Percentiles rank a stretch among this genome's conserved stretches.
These are phyloP conservation scores for Passer montanus DNA, from an alignment of 2,113 vertebrate species.

Conservation along the genomic window DNA sequence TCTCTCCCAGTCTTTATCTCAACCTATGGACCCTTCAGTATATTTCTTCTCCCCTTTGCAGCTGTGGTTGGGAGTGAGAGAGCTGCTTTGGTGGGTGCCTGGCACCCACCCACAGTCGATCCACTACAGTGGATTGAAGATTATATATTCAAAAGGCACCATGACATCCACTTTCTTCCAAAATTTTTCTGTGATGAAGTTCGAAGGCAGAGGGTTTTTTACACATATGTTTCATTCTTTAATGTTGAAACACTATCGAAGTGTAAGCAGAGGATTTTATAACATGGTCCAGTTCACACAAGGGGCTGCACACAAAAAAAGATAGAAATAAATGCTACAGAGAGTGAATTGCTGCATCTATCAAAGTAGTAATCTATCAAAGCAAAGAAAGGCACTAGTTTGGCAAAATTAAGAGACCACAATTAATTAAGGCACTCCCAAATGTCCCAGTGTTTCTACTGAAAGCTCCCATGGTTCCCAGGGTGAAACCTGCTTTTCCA, in stretches of 20 bases:
- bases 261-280: not conserved
- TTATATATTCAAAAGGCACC: not conserved
- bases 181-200: not conserved
- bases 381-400: not conserved
- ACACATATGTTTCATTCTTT: not conserved
- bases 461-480: not conserved
- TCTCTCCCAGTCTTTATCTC: not conserved
- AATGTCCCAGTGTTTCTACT: not conserved
- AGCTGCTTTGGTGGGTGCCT: not conserved
- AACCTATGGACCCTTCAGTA: not conserved
- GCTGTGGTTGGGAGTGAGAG: not conserved
- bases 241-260: not conserved
- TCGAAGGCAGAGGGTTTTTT: accelerated
- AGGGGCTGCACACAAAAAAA: not conserved
- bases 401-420: not conserved
- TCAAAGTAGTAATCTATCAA: not conserved
- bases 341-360: not conserved
- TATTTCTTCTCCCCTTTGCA: not conserved
- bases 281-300: not conserved
- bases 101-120: not conserved
- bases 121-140: not conserved
- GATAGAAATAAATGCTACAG: not conserved
- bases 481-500: not conserved
- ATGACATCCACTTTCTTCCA: not conserved
- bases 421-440: not conserved